Base-by-base conservation (phyloP, 1,140 invertebrate genomes). In the Lasioglossum albipes region DNA sequence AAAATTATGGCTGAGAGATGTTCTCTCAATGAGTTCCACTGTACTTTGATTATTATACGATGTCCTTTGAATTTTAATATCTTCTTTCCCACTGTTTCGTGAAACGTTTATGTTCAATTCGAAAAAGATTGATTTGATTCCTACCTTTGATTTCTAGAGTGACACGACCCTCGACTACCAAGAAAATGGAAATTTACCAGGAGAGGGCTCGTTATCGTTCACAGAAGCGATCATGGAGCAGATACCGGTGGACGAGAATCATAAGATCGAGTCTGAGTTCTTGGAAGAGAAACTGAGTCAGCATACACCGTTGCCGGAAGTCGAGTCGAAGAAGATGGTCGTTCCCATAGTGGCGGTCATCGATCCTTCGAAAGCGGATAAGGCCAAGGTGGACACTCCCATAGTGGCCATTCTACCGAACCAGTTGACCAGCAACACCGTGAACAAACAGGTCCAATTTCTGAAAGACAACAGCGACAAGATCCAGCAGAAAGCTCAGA, bases 341-440 rank as follows among this genome's bases (percentile, higher is more conserved):
- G 69, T 86, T 7, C 85, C 85, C 3, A 83, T 86, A 31, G 71
- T 86, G 0, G 85, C 85, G n/a, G 70, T 86, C 4, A 72, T 86
- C 13, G 76, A 86, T 61, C 68, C 85, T 0, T 57, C 81, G 6
- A 83, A 66, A 45, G 59, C 54, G 2, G 52, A 84, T 2, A 61
- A 83, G 6, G 81, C 65, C 27, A 77, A 76, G 20, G 61, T 83
- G 41, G 57, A 86, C 0, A 45, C 69, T 1, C 77, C 85, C 0
- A 86, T 86, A 20, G 69, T 75, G 16, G 81, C 84, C 10, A 52
- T 75, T 6, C 22, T 86, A 5, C 70, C 85, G 10, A 54, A 31
- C 41, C 36, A 49, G 31, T 0, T 59, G 13, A 49, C 45, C 20
- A n/a, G 45, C 31, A 31, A n/a, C 20, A 31, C 4, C 0, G 7